Evolutionary conservation across 2,888 invertebrate species (phyloP), one percentile per base, ranked within the genome.

Genomic region (Octodonta nipae): DNA sequence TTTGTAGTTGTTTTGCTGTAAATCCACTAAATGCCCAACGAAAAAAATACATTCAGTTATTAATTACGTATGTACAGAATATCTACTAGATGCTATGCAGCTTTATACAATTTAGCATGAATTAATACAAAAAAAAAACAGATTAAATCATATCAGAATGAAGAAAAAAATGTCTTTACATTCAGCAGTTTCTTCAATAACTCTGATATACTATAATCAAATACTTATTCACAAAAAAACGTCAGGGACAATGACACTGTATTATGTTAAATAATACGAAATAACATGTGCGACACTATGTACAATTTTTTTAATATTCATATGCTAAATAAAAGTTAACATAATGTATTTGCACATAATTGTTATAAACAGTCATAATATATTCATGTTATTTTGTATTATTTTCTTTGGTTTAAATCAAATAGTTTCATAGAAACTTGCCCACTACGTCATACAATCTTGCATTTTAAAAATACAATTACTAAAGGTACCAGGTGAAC

Each of bases 361-460:
- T 31, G 36, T 35, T 32, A 41, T 39, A 34, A 38, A 39, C 35
- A 40, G 36, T 43, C 39, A 38, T 22, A 30, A 20, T 30, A 13
- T 31, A 40, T 41, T 44, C 45, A 49, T 45, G 51, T 50, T 48
- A 50, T 51, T 49, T 49, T 44, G 46, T 49, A 50, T 50, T 49
- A 52, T 43, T 44, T 49, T 55, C 55, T 55, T 55, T 55, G 55
- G 55, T 55, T 55, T 55, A 49, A 47, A 47, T 52, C 50, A 44
- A 49, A 49, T 43, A 45, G 41, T 47, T 44, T 44, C 39, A 37
- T 40, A 39, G 42, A 32, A 45, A 46, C 37, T 36, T 46, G 45
- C 45, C 43, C 48, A 50, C 46, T 50, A 44, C 39, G 46, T 40
- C 39, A 13, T 20, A 40, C 31, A 22, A 10, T 22, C 11, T 22